Percentiles rank a stretch among this genome's conserved stretches.
These are phyloP conservation scores for Petroica traversi DNA, from an alignment of 2,113 vertebrate species.

Conservation along the genomic window DNA sequence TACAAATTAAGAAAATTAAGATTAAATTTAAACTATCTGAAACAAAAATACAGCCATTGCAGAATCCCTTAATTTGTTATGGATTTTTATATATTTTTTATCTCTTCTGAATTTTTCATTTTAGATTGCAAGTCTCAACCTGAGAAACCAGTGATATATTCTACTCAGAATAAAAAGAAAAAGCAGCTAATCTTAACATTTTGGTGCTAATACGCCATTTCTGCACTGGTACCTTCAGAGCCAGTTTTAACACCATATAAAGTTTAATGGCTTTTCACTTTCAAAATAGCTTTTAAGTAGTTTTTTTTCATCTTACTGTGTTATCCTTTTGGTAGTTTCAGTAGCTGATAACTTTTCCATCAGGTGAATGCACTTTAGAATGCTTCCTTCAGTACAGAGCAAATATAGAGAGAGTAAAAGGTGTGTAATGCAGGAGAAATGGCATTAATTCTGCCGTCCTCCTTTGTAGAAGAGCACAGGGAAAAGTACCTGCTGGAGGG, in stretches of 20 bases:
- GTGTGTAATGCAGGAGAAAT: not conserved
- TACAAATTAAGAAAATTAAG: not conserved
- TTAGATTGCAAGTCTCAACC: not conserved
- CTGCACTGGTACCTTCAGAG: not conserved
- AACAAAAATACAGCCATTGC: not conserved
- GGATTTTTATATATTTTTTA: not conserved
- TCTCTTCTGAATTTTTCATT: not conserved
- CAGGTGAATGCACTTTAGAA: not conserved
- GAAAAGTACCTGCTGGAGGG: not conserved
- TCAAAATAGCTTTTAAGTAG: not conserved
- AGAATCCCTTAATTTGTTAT: not conserved
- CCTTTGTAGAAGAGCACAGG: not conserved
- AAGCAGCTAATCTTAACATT: not conserved
- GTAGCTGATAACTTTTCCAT: not conserved
- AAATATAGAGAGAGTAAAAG: not conserved
- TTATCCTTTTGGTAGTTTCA: slow-evolving; percentile 19
- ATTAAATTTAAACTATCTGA: not conserved
- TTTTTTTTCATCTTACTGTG: not conserved
- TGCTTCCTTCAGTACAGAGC: not conserved
- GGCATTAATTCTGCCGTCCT: not conserved
- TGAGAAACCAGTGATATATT: not conserved
- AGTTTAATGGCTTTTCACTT: slow-evolving; percentile 27
- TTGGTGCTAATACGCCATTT: not conserved
- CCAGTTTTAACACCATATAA: not conserved
- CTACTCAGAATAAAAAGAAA: not conserved